Evolutionary conservation across 2,797 vertebrate species (phyloP), one percentile per base, ranked within the genome.

Genomic region (Garrulus glandarius): DNA sequence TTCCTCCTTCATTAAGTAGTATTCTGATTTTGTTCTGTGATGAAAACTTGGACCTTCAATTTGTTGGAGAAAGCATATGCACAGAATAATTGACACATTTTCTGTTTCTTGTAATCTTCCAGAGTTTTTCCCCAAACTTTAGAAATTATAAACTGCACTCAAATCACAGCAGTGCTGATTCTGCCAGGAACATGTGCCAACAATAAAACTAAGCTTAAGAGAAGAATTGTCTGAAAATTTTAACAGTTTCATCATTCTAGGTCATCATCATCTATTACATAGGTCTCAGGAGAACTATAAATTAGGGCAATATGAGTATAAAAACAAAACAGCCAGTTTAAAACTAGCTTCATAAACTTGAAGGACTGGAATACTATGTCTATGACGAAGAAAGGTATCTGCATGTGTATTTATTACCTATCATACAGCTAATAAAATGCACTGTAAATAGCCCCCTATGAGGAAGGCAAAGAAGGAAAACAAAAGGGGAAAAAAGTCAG

Each of bases 1-100:
- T 87, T 97, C 46, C n/a, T 84, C 61, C 86, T 79, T 44, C 47
- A 70, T 91, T 93, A 94, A 92, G 29, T 23, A 88, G n/a, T 68
- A 78, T 74, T 94, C 77, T 92, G 47, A 84, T 91, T 68, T 92
- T 77, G 37, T 87, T 84, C 68, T 93, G 80, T 72, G 39, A 93
- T 79, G 65, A 95, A 77, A 52, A 88, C 46, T 55, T 80, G 13
- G 30, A 56, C 91, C 76, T 91, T 59, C 18, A 39, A 13, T 8
- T 57, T 49, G 15, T 17, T 61, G 24, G 27, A 71, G 26, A 76
- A 92, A 55, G 14, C 5, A 56, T 27, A 39, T 12, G 8, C 65
- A 49, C 34, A 89, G 39, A 77, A 63, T 89, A 93, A 67, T 15
- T 75, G 88, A 84, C 21, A 75, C 0, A 12, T 76, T 79, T 88